Conservation (phyloP, 2,113 vertebrate genomes). For the Ginglymostoma cirratum region DNA sequence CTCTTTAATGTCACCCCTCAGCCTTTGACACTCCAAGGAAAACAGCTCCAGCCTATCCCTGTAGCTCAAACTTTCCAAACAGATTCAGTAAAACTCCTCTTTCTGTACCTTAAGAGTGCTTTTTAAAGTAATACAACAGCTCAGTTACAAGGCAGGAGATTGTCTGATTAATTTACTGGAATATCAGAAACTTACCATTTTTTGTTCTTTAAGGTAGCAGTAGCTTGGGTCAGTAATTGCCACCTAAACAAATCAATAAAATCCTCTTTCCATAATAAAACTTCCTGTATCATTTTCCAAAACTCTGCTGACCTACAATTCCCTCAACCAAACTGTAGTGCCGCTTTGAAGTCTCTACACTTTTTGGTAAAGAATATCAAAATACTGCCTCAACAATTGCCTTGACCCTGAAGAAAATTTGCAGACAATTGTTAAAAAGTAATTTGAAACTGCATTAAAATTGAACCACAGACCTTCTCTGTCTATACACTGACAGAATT, state of each 20-base stretch:
- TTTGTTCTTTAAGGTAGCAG: neutral
- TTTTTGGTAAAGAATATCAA: neutral
- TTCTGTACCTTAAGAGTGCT: neutral
- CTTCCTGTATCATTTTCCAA: neutral
- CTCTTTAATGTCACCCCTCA: too few relatives aligned
- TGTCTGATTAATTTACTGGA: neutral
- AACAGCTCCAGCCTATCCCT: too few relatives aligned
- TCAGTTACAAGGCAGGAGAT: neutral
- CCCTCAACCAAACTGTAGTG: neutral
- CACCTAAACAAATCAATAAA: neutral
- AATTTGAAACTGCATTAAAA: neutral
- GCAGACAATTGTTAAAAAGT: neutral
- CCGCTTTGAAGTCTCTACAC: neutral
- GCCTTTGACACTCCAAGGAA: too few relatives aligned
- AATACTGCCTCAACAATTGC: neutral
- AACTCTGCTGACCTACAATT: neutral
- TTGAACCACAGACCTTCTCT: neutral
- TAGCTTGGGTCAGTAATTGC: neutral
- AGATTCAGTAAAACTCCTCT: neutral
- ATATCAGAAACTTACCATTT: neutral
- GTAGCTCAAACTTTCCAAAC: too few relatives aligned
- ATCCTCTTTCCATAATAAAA: neutral
- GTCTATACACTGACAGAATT: neutral
- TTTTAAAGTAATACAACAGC: neutral
- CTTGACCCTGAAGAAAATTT: neutral